Conservation (phyloP, 2,113 vertebrate genomes). For the Grus americana region DNA sequence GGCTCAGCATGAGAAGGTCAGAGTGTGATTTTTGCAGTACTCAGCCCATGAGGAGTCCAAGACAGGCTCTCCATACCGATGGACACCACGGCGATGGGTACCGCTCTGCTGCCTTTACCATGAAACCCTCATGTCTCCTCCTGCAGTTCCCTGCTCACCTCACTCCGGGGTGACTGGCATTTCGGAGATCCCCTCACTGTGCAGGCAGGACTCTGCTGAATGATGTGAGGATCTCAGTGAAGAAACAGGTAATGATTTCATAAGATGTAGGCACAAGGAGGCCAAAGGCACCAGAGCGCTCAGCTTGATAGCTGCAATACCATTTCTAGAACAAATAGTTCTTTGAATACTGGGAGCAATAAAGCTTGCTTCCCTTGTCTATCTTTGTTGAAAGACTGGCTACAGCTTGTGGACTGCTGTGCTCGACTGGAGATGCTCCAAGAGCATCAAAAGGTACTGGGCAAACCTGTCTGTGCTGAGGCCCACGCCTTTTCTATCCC, state of each 20-base stretch:
- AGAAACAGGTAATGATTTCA: background rate
- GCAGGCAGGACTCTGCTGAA: background rate
- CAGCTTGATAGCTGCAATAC: background rate
- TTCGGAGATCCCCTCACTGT: accelerated
- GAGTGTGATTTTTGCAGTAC: background rate
- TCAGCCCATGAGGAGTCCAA: background rate
- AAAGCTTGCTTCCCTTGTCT: background rate
- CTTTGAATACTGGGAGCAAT: background rate
- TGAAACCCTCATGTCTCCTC: background rate
- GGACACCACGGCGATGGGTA: background rate
- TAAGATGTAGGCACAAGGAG: background rate
- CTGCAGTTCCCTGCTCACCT: background rate
- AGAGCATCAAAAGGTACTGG: background rate
- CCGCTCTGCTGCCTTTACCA: background rate
- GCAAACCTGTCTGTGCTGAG: background rate
- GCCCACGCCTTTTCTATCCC: background rate
- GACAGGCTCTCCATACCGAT: background rate
- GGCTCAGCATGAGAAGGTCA: background rate
- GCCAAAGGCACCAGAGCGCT: background rate
- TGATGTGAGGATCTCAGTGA: background rate
- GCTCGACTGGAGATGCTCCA: background rate
- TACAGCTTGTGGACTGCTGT: background rate
- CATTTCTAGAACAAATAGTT: background rate
- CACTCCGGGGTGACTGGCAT: background rate
- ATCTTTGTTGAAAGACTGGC: background rate